A percentile compares a stretch with the other conserved stretches of the same genome.
These are phyloP conservation scores for Coracopsis vasa DNA, from an alignment of 2,113 vertebrate genomes.

Conservation along the genomic window DNA sequence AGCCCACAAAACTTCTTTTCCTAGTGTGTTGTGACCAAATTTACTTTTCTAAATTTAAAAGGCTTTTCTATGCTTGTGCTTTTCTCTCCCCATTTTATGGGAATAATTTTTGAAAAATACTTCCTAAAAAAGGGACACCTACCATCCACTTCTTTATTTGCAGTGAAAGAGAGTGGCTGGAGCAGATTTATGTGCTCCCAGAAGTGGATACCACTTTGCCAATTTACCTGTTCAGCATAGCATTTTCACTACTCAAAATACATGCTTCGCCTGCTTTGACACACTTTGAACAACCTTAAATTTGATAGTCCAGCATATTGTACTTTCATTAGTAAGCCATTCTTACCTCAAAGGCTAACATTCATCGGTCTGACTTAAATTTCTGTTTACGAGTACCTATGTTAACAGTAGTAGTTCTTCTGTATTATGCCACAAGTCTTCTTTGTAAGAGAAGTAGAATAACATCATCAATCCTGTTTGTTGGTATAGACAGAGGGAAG, in stretches of 20 bases:
- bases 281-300: neutral
- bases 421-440: neutral
- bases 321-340: neutral
- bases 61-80: neutral
- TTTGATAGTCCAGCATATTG: neutral
- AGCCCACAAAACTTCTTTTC: neutral
- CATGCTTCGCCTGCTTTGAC: neutral
- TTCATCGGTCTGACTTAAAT: neutral
- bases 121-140: neutral
- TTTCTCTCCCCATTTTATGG: neutral
- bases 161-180: neutral
- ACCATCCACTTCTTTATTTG: neutral
- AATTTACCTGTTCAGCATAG: neutral
- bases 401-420: neutral
- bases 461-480: neutral
- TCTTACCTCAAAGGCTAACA: neutral
- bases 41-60: neutral
- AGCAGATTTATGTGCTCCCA: neutral
- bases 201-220: neutral
- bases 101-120: neutral
- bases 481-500: rapidly evolving
- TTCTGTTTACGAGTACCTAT: neutral
- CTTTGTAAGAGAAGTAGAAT: neutral
- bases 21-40: neutral
- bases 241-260: neutral